phyloP scores from a whole-genome alignment of 2,113 vertebrate genomes.

The Eonycteris spelaea region DNA sequence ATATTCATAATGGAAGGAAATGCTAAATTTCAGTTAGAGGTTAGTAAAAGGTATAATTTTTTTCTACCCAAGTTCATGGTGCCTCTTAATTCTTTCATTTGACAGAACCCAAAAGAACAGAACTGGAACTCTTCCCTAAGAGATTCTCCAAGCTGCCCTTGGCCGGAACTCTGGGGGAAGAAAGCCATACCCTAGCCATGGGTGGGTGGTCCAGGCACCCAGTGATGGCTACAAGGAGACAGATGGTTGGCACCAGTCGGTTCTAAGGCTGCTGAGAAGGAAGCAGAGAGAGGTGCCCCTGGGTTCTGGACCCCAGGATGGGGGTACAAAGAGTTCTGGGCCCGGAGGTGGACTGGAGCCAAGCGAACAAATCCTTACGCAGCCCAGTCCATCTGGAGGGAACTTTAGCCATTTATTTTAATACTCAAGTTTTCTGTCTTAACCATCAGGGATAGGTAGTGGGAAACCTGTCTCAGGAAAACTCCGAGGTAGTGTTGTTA shows the following conservation, averaged over 20 bases:
- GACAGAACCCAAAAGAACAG: not conserved
- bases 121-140: not conserved
- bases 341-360: not conserved
- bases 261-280: not conserved
- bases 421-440: not conserved
- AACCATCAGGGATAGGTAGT: not conserved
- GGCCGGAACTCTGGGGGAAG: not conserved
- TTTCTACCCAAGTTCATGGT: not conserved
- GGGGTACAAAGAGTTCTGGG: not conserved
- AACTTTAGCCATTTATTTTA: not conserved
- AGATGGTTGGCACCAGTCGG: fast-evolving
- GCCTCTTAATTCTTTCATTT: not conserved
- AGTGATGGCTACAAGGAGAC: not conserved
- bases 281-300: not conserved
- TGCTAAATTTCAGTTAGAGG: not conserved
- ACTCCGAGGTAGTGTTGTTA: not conserved
- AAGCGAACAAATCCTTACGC: not conserved
- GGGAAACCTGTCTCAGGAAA: not conserved
- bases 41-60: not conserved
- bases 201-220: not conserved
- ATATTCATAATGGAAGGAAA: not conserved
- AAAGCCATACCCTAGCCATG: not conserved
- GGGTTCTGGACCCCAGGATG: not conserved
- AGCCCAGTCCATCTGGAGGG: not conserved
- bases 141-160: not conserved